phyloP scores from a whole-genome alignment of 2,888 invertebrate species.

The Lepas anatifera region DNA sequence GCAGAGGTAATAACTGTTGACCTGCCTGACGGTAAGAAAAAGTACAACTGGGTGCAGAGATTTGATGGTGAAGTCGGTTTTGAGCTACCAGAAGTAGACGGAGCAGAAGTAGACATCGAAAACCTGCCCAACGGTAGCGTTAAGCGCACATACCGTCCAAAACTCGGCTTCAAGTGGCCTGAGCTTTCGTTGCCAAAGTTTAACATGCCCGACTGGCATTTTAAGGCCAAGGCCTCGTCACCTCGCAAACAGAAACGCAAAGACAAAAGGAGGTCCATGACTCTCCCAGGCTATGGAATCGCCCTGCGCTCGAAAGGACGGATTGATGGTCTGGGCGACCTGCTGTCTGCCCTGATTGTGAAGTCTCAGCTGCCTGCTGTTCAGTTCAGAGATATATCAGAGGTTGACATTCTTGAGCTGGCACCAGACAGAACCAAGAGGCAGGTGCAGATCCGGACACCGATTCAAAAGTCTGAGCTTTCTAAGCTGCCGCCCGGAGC shows the following conservation, averaged over 20 bases:
- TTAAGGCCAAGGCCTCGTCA: not conserved
- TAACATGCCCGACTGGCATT: not conserved
- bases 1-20: not conserved
- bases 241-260: not conserved
- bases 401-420: not conserved
- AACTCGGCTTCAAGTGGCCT: slow-evolving; percentile 5
- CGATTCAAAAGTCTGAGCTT: not conserved
- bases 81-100: slow-evolving; percentile 16
- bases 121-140: not conserved
- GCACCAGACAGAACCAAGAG: not conserved
- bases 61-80: slow-evolving; percentile 15
- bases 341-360: not conserved
- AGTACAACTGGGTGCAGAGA: not conserved
- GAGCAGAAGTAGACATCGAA: slow-evolving; percentile 17
- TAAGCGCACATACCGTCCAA: not conserved
- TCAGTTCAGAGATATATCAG: not conserved
- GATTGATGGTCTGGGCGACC: not conserved
- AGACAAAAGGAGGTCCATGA: not conserved
- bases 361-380: not conserved
- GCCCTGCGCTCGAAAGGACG: not conserved
- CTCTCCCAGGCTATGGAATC: not conserved
- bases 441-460: not conserved
- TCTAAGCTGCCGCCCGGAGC: not conserved
- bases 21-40: not conserved
- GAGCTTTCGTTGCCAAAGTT: not conserved